phyloP scores from a whole-genome alignment of 2,888 invertebrate genomes.

The Adelphocoris suturalis region DNA sequence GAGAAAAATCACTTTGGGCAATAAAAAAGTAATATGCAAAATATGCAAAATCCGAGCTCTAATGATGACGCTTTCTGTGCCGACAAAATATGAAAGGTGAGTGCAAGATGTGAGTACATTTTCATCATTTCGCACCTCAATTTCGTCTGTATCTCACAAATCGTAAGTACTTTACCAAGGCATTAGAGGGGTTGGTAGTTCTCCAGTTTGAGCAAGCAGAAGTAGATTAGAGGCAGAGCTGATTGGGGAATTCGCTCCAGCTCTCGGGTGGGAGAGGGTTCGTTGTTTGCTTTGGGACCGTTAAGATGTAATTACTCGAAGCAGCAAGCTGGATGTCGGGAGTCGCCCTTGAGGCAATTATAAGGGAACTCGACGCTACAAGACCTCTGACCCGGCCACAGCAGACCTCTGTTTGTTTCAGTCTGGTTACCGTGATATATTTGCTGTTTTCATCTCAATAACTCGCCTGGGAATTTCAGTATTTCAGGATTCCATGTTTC shows the following conservation, averaged over 20 bases:
- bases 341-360: conserved; percentile 19
- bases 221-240: conserved; percentile 19
- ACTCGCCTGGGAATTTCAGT: background rate
- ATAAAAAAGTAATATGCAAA: too few relatives aligned
- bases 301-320: conserved; percentile 24
- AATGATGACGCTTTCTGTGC: too few relatives aligned
- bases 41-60: too few relatives aligned
- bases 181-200: background rate
- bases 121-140: too few relatives aligned
- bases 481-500: too few relatives aligned
- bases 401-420: background rate
- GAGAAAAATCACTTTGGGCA: too few relatives aligned
- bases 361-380: background rate
- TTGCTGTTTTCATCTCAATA: background rate
- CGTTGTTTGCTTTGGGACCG: conserved; percentile 25
- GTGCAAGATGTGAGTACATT: too few relatives aligned
- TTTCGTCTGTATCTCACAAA: too few relatives aligned
- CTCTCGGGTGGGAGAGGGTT: background rate
- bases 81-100: too few relatives aligned
- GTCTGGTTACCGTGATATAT: conserved; percentile 7
- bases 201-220: background rate
- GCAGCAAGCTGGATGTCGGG: conserved; percentile 5
- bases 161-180: background rate
- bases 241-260: background rate
- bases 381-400: background rate